Evolutionary conservation across 2,797 vertebrate species (phyloP), one percentile per base, ranked within the genome.

Genomic region (Manis pentadactyla): DNA sequence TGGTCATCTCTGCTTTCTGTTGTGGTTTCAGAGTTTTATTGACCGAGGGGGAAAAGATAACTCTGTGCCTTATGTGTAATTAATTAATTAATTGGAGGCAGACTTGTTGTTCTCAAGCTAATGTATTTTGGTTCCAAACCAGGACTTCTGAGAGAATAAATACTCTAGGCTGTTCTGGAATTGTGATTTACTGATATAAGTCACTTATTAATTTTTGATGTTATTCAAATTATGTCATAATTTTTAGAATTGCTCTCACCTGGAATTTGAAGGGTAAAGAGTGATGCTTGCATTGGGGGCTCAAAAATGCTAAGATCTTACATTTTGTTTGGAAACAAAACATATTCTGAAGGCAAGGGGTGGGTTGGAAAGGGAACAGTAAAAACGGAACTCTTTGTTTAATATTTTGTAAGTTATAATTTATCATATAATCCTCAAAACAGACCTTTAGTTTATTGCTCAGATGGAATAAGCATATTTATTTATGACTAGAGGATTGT

Each of bases 301-400:
- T 91, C n/a, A 25, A 94, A 95, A 94, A 94, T 89, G 25, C 12
- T 73, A 82, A 61, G 29, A 68, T 46, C 11, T 57, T 96, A 61
- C 9, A 71, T 83, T 90, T 93, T 94, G n/a, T 78, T 78, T 46
- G 17, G 46, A 92, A 82, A 92, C 25, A 75, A 46, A 63, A 1
- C 25, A 74, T 21, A 74, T 83, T 89, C 39, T 90, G 63, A 91
- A 51, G 14, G 21, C 12, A 57, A 7, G 46, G 42, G 29, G 5
- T 57, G 6, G 39, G 3, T 46, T 93, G 71, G 42, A 90, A 25
- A 90, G 55, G 39, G 7, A 75, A 23, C 27, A 86, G 12, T 89
- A 59, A 49, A 12, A 6, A 8, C 10, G 46, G 46, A 46, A 73
- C 63, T 64, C 55, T 90, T 82, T 88, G 17, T 18, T 46, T 64